Evolutionary conservation across 2,888 invertebrate genomes (phyloP).

Genomic region (Lepidonotus clava): DNA sequence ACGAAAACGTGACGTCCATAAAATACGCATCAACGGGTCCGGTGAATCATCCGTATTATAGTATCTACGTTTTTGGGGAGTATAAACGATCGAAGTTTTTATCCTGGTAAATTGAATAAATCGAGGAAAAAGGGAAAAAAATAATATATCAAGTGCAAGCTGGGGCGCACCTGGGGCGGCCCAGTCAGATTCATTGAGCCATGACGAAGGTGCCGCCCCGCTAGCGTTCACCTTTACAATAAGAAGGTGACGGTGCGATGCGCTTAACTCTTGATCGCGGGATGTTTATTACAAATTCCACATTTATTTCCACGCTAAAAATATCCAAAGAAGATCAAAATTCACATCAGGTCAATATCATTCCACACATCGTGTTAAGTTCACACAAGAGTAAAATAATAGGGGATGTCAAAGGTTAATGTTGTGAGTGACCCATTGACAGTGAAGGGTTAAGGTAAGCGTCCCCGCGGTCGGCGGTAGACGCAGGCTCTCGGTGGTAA

Average conservation of each 20-base stretch:
- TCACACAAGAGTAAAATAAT: too few relatives aligned
- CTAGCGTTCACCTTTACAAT: neutral
- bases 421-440: neutral
- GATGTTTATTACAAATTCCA: neutral
- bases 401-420: too few relatives aligned
- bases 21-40: neutral
- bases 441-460: neutral
- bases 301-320: neutral
- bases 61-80: too few relatives aligned
- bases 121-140: neutral
- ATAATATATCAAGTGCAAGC: neutral
- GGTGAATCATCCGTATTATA: neutral
- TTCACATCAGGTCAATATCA: too few relatives aligned
- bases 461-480: neutral
- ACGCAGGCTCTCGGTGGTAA: neutral
- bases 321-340: neutral
- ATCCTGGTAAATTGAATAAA: neutral
- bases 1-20: neutral
- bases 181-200: neutral
- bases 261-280: neutral
- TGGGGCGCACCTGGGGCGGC: neutral
- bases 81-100: too few relatives aligned
- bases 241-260: conserved; percentile 1
- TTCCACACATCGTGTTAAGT: too few relatives aligned
- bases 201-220: neutral